Percentiles rank a stretch among this genome's conserved stretches.
phyloP scores from a whole-genome alignment of 2,888 invertebrate genomes.

The Gibbula magus region DNA sequence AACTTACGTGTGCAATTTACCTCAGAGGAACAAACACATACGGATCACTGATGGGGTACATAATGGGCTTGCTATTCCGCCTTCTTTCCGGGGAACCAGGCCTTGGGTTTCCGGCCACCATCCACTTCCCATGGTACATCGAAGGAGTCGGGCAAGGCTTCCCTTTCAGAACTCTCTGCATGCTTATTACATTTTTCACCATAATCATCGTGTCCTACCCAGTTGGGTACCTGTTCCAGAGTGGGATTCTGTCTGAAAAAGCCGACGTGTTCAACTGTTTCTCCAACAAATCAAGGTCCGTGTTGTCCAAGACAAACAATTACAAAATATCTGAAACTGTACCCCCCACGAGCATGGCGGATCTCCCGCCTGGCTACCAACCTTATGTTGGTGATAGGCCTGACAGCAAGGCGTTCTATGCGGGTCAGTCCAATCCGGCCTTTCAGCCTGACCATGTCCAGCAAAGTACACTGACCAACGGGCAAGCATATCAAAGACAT shows the following conservation, averaged over 20 bases:
- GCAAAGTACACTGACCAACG: neutral
- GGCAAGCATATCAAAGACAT: too few species aligned
- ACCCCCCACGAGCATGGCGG: neutral
- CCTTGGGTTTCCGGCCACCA: conserved; percentile 42
- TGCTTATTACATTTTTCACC: conserved; percentile 80
- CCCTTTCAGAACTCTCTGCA: conserved; percentile 95
- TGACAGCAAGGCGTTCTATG: neutral
- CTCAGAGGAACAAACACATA: conserved; percentile 97
- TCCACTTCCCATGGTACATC: conserved; percentile 57
- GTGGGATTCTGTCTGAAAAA: conserved; percentile 86
- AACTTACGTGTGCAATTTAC: conserved; percentile 97
- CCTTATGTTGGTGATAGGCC: neutral
- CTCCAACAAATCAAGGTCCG: neutral
- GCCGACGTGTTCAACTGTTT: conserved; percentile 82
- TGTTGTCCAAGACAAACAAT: neutral
- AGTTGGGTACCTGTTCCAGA: conserved; percentile 86
- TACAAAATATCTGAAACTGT: neutral
- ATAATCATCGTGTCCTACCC: conserved; percentile 62
- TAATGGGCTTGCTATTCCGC: conserved; percentile 50
- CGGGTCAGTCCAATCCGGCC: neutral
- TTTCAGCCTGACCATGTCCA: neutral
- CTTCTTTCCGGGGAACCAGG: conserved; percentile 34
- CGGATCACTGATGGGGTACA: conserved; percentile 83
- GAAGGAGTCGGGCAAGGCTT: conserved; percentile 82
- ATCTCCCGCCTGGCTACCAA: neutral